A percentile compares a stretch with the other conserved stretches of the same genome.
Evolutionary conservation across 2,797 vertebrate genomes (phyloP).

Genomic region (Florisuga fusca): DNA sequence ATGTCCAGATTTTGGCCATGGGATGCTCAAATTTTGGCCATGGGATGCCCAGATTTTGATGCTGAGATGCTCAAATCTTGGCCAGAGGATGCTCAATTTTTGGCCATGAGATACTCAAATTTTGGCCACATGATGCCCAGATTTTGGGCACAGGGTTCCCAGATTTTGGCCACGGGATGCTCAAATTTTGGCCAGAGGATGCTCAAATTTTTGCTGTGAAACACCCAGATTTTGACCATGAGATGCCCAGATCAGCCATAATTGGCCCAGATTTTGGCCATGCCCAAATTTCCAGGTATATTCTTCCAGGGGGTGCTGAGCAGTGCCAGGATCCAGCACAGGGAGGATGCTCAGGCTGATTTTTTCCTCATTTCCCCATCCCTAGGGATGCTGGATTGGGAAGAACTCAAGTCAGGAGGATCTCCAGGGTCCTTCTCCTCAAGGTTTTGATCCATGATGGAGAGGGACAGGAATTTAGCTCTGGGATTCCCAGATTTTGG

Average conservation of each 20-base stretch:
- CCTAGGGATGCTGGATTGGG: neutral
- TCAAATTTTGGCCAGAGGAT: rapidly evolving
- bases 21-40: rapidly evolving
- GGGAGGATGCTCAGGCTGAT: rapidly evolving
- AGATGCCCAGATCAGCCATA: too few relatives aligned
- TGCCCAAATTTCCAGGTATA: neutral
- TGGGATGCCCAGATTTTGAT: rapidly evolving
- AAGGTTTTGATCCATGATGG: too few relatives aligned
- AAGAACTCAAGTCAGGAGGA: neutral
- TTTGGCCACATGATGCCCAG: rapidly evolving
- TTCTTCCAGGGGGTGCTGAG: rapidly evolving
- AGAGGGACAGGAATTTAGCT: too few relatives aligned
- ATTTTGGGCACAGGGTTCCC: rapidly evolving
- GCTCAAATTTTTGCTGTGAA: neutral
- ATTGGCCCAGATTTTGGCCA: rapidly evolving
- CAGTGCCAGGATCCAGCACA: rapidly evolving
- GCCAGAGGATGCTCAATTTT: rapidly evolving
- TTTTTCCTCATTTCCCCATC: neutral
- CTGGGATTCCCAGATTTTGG: too few relatives aligned
- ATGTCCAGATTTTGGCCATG: rapidly evolving
- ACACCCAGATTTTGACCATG: too few relatives aligned
- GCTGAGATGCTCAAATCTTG: rapidly evolving
- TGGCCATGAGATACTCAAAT: rapidly evolving
- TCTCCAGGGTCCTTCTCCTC: neutral
- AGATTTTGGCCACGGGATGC: rapidly evolving